Conservation (phyloP, 2,797 vertebrate genomes). For the Calcarius lapponicus region DNA sequence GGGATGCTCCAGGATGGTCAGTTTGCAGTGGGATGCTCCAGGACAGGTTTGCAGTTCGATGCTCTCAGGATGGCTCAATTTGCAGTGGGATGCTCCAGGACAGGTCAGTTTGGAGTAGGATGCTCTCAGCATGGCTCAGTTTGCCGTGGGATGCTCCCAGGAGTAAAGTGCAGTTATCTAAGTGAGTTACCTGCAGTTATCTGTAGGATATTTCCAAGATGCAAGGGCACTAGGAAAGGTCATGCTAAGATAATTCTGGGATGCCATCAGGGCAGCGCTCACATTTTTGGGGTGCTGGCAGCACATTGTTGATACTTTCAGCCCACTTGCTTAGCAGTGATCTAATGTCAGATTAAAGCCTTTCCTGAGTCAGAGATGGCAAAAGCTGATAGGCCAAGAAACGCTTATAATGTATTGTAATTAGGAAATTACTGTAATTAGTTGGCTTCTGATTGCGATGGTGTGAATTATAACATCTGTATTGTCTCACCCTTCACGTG, state of each 20-base stretch:
- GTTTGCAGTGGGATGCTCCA: too few species aligned
- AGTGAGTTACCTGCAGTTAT: too few species aligned
- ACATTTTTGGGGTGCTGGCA: background rate
- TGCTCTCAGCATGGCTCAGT: too few species aligned
- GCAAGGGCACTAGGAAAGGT: background rate
- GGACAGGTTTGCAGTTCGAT: too few species aligned
- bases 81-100: too few species aligned
- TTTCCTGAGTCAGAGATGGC: background rate
- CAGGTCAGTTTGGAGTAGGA: too few species aligned
- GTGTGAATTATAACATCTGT: background rate
- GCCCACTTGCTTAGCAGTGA: background rate
- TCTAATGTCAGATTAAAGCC: rapidly evolving
- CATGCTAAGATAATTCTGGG: background rate
- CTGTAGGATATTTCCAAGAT: background rate
- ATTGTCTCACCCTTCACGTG: background rate
- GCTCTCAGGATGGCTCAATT: background rate
- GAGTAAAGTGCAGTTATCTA: background rate
- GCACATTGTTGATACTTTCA: background rate
- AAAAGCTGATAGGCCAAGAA: too few species aligned
- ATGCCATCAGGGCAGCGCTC: background rate
- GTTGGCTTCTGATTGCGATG: background rate
- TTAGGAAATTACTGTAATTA: too few species aligned
- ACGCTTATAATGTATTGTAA: too few species aligned
- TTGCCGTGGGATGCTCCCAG: background rate
- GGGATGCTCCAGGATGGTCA: too few species aligned